A percentile compares a stretch with the other conserved stretches of the same genome.
Evolutionary conservation across 2,888 invertebrate species (phyloP).

Genomic region (Steinernema carpocapsae): DNA sequence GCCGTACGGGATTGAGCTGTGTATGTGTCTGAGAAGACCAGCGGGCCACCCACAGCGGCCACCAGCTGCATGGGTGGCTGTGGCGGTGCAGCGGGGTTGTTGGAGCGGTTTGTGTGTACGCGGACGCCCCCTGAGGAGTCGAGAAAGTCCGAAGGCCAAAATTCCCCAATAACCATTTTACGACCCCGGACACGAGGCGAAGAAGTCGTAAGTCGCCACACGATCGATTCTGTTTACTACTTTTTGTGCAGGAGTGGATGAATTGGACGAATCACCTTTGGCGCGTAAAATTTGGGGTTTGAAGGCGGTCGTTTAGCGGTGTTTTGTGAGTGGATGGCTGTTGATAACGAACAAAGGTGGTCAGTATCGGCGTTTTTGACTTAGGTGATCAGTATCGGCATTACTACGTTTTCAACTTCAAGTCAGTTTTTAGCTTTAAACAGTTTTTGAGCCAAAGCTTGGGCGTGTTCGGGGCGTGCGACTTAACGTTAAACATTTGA

Average conservation of each 20-base stretch:
- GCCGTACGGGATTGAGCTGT: no score
- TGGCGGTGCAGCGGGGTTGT: not conserved
- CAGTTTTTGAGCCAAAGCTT: no score
- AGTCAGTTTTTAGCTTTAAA: no score
- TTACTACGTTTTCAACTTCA: no score
- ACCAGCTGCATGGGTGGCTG: slow-evolving; percentile 9
- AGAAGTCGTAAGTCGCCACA: not conserved
- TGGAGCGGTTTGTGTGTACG: not conserved
- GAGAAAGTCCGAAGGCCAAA: not conserved
- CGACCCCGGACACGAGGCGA: slow-evolving; percentile 16
- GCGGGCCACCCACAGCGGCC: not conserved
- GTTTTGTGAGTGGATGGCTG: not conserved
- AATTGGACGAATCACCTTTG: not conserved
- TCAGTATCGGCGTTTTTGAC: no score
- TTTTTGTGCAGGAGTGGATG: not conserved
- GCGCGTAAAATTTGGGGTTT: not conserved
- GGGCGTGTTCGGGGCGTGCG: no score
- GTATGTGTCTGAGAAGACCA: no score
- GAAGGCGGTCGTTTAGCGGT: not conserved
- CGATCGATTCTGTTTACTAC: slow-evolving; percentile 9
- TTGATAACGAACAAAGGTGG: no score
- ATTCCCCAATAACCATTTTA: slow-evolving; percentile 25
- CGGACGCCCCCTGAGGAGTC: slow-evolving; percentile 2
- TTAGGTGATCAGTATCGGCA: no score
- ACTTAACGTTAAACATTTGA: no score